Evolutionary conservation across 1,140 invertebrate genomes (phyloP).

Genomic region (Hylyphantes graminicola): DNA sequence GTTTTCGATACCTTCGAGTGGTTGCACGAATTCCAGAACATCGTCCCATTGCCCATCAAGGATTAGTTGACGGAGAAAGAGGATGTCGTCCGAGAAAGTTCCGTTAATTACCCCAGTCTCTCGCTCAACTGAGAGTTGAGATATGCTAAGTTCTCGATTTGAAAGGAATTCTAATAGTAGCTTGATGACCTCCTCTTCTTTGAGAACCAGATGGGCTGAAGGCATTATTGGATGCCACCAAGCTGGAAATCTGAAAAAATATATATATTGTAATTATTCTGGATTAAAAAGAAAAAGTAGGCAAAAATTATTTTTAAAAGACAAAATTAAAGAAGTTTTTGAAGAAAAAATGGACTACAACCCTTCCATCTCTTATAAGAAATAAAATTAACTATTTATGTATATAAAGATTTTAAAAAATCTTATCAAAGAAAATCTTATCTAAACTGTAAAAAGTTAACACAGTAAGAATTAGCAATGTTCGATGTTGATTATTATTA

Average conservation of each 20-base stretch:
- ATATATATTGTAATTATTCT: too few species aligned
- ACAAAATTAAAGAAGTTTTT: too few species aligned
- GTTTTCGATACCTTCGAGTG: constrained; percentile 81
- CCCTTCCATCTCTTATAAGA: too few species aligned
- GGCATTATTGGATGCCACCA: constrained; percentile 59
- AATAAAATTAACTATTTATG: too few species aligned
- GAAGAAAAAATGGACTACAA: too few species aligned
- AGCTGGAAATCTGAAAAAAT: constrained; percentile 42
- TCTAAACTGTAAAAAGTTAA: too few species aligned
- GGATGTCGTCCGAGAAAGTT: constrained; percentile 87
- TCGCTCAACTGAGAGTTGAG: constrained; percentile 90
- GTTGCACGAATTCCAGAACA: constrained; percentile 95
- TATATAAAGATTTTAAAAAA: too few species aligned
- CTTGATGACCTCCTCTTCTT: constrained; percentile 91
- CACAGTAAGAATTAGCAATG: too few species aligned
- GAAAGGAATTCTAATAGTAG: constrained; percentile 92
- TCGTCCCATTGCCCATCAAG: constrained; percentile 99
- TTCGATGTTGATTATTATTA: too few species aligned
- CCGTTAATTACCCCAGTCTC: constrained; percentile 97
- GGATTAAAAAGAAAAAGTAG: too few species aligned
- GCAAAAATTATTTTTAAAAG: too few species aligned
- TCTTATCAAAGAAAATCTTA: too few species aligned
- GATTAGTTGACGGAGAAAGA: constrained; percentile 89
- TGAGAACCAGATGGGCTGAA: constrained; percentile 78
- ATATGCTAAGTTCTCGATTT: constrained; percentile 87